Evolutionary conservation across 1,140 invertebrate genomes (phyloP), one percentile per base, ranked within the genome.

Genomic region (Homarus americanus): DNA sequence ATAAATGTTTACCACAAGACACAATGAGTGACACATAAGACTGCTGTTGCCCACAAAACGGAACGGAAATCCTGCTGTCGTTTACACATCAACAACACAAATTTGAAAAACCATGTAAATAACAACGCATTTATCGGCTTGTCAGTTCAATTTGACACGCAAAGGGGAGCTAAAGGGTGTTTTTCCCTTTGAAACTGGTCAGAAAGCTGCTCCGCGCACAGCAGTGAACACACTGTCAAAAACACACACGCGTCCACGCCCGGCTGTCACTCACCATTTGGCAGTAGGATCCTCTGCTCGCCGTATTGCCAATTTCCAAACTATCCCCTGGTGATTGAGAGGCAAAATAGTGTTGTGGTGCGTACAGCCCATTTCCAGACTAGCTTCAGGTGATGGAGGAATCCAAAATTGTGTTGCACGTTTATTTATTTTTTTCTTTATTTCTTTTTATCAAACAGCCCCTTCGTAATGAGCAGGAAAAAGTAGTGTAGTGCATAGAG

Each of bases 111-210:
- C 44, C 4, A 63, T 20, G 20, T 63, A 63, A 20, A 63, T 32
- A 69, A 69, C n/a, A 69, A 69, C 63, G 24, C 63, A 69, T 69
- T 69, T 69, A 69, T 69, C 63, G 63, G 24, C 63, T 69, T 69
- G 63, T 69, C 63, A 69, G 63, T 24, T 69, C 63, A 69, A 69
- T 69, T 3, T 69, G 63, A 69, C 63, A 32, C n/a, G n/a, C 24
- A 69, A 69, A 69, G 63, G 63, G 63, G n/a, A 28, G n/a, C 5
- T 28, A 69, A 69, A 32, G 63, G 63, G n/a, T 32, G 24, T 69
- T 69, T 69, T 69, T 24, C n/a, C 44, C 63, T 69, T 69, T 69
- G 63, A 32, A 32, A 69, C 28, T 5, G 1, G 63, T 28, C 63
- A 28, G 63, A 69, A 69, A 69, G 63, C n/a, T 32, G n/a, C 63